Evolutionary conservation across 2,113 vertebrate species (phyloP).

Genomic region (Cichladusa arquata): DNA sequence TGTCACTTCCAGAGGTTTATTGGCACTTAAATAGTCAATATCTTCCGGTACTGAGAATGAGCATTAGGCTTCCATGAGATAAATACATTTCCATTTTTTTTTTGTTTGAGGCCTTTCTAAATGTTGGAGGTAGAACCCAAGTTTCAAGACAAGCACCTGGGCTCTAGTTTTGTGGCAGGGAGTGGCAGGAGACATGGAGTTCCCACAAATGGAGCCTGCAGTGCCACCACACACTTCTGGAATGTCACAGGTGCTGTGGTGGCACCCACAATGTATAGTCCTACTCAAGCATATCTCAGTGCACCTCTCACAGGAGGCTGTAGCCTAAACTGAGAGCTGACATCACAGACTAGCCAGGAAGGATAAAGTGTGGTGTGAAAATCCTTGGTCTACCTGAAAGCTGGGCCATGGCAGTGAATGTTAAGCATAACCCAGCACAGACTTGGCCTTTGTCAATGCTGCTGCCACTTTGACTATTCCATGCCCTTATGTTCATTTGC

Average conservation of each 20-base stretch:
- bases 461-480: background rate
- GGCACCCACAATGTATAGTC: background rate
- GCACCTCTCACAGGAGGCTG: background rate
- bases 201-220: background rate
- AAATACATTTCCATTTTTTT: background rate
- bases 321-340: background rate
- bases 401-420: background rate
- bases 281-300: background rate
- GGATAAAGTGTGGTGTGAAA: background rate
- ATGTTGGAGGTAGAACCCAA: accelerated
- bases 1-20: background rate
- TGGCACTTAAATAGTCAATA: background rate
- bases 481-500: background rate
- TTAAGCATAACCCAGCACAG: background rate
- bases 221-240: background rate
- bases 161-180: background rate
- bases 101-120: background rate
- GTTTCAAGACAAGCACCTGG: background rate
- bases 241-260: background rate
- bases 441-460: background rate
- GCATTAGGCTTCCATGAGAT: background rate
- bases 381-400: background rate
- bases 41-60: background rate
- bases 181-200: background rate
- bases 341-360: background rate